A percentile compares a stretch with the other conserved stretches of the same genome.
These are phyloP conservation scores for Crocidura indochinensis DNA, from an alignment of 2,797 vertebrate genomes.

Conservation along the genomic window DNA sequence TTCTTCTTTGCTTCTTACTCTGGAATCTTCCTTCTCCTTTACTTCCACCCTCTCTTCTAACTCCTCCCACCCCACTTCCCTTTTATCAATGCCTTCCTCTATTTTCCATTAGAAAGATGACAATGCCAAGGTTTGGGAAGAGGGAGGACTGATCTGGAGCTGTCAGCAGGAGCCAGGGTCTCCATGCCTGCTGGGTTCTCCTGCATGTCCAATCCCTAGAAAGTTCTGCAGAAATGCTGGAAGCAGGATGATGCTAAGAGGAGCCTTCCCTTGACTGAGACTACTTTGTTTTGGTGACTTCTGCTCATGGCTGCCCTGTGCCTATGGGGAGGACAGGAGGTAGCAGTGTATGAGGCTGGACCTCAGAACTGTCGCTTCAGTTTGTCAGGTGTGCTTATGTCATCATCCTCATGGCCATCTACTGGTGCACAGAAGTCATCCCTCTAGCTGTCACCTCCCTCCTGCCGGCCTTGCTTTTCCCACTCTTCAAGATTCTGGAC, in stretches of 20 bases:
- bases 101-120: neutral
- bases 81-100: neutral
- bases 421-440: constrained; percentile 98
- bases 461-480: constrained; percentile 96
- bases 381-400: constrained; percentile 95
- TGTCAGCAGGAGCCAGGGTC: neutral
- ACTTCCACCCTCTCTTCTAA: too few species aligned
- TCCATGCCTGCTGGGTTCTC: neutral
- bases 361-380: constrained; percentile 87
- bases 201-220: neutral
- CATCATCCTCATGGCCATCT: constrained; percentile 96
- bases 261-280: neutral
- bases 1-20: neutral
- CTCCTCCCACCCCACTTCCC: accelerated
- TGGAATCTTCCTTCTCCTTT: too few species aligned
- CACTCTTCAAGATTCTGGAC: constrained; percentile 95
- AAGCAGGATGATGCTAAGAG: neutral
- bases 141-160: neutral
- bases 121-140: neutral
- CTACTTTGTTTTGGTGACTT: accelerated
- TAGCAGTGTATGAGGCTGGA: accelerated
- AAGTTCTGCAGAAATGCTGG: neutral
- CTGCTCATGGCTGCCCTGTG: accelerated
- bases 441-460: constrained; percentile 96
- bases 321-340: accelerated